Conservation (phyloP, 2,113 vertebrate genomes). For the Lonchura striata region DNA sequence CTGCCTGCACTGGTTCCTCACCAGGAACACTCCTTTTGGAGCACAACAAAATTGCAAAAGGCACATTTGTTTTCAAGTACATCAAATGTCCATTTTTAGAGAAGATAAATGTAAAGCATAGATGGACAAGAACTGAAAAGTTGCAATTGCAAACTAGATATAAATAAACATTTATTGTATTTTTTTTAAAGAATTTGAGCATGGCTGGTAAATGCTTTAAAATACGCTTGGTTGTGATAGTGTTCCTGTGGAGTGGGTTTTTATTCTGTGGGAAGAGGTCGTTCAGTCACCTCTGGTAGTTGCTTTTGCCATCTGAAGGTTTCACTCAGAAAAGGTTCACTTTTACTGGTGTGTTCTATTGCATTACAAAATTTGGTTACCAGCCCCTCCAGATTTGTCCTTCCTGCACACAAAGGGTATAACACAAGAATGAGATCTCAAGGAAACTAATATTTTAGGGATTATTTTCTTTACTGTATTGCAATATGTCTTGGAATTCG, state of each 20-base stretch:
- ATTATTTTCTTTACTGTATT: neutral
- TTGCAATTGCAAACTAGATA: neutral
- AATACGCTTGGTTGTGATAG: neutral
- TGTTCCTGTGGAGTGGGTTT: neutral
- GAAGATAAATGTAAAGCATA: neutral
- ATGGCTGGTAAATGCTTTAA: neutral
- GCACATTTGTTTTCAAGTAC: neutral
- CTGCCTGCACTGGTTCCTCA: neutral
- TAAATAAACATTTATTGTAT: neutral
- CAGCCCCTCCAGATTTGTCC: neutral
- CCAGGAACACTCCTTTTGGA: neutral
- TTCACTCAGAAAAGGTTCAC: neutral
- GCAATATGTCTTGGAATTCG: neutral
- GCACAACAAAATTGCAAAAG: neutral
- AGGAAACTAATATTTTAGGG: fast-evolving
- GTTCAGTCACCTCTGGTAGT: neutral
- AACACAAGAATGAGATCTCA: neutral
- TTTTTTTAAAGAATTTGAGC: neutral
- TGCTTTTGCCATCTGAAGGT: neutral
- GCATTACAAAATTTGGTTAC: neutral
- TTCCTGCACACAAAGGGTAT: neutral
- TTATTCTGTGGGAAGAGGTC: neutral
- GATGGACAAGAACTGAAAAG: neutral
- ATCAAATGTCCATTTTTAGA: neutral
- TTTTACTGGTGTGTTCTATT: neutral